Evolutionary conservation across 2,888 invertebrate genomes (phyloP), one percentile per base, ranked within the genome.

Genomic region (Camponotus fellah): DNA sequence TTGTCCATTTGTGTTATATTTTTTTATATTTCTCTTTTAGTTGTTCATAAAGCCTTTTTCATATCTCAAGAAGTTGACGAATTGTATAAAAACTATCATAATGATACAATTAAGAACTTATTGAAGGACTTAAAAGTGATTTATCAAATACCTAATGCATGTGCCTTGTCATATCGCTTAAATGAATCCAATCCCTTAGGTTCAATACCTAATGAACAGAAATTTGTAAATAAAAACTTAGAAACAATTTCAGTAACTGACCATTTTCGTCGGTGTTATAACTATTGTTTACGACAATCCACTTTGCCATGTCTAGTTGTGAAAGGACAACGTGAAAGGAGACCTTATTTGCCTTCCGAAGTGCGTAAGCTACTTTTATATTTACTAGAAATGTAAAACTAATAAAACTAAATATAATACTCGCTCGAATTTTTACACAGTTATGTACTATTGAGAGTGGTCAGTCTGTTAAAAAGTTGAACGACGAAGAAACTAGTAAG

Each of bases 271-370:
- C 85, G 5, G 89, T 91, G 12, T 43, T 12, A 49, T 2, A 96
- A 96, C 83, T 96, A 96, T 77, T 85, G 0, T 0, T 86, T 97
- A 34, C 89, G 94, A 88, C 97, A 95, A 93, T 97, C 98, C 0
- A 94, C 97, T 65, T 94, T 98, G 77, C 99, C 98, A 32, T 98
- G 98, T 91, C 94, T 99, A 64, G 97, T 97, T 96, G 98, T 99
- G 4, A 98, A 98, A 0, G 60, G 58, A 46, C 0, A 92, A 94
- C 21, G n/a, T n/a, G n/a, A 94, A 95, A 17, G n/a, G n/a, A n/a
- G n/a, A n/a, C n/a, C 98, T 68, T 97, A 97, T 91, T 96, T 99
- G 80, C 99, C 99, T 0, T 95, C 97, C 58, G 99, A 99, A 95
- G 96, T 96, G 91, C 92, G 92, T 88, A 71, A 60, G 62, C 17